Evolutionary conservation across 2,888 invertebrate species (phyloP), one percentile per base, ranked within the genome.

Genomic region (Synergus itoensis): DNA sequence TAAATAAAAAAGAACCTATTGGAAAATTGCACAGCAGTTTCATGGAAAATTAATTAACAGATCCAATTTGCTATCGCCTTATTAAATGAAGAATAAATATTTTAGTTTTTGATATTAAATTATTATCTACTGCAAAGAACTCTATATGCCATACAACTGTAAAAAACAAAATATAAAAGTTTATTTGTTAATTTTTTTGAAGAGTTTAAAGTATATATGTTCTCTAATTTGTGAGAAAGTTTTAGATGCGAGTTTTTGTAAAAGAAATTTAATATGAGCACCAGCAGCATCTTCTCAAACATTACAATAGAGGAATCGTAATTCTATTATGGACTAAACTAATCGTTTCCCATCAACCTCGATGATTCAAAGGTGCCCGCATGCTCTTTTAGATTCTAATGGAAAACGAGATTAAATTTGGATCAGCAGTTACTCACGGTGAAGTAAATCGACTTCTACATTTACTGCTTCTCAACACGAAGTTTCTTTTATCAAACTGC

Each of bases 351-450:
- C 73, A n/a, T 53, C 73, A 53, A 53, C 73, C 73, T 36, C 73
- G 36, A 73, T 53, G 53, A 73, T 73, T 73, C 53, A 53, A 73
- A 73, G 73, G 36, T 73, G 53, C 73, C 73, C 73, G 73, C 73
- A 73, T 73, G 53, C n/a, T 36, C 53, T 18, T 67, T 45, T 45
- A 69, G 28, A 73, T 53, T 73, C n/a, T 36, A 53, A 73, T 36
- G 28, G 73, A 53, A 48, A 69, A 45, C 73, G 53, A 48, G n/a
- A 36, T 69, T 69, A 48, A 69, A 45, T 45, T 48, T 69, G 69
- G 16, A 69, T 69, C 45, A 69, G 21, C 60, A 48, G 14, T 21
- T 43, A 45, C 45, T 48, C 28, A 16, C 45, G 45, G 21, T 28
- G 60, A 14, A 21, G 21, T 21, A 60, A 60, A 60, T 21, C 12